Base-by-base conservation (phyloP, 2,888 invertebrate species). In the Resseliella maxima region DNA sequence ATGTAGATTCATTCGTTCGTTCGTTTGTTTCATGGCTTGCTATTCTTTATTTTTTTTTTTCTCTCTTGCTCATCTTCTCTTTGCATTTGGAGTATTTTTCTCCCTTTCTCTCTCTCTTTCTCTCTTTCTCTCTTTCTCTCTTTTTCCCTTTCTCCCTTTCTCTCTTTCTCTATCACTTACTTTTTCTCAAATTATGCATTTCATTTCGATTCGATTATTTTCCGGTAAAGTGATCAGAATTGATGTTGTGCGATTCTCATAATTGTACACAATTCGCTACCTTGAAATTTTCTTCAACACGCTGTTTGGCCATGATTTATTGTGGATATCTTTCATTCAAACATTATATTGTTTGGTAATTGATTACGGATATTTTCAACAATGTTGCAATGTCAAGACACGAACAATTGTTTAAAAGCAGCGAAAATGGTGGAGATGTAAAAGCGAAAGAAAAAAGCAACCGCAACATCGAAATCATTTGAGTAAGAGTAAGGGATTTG, bases 171-270 rank as follows among this genome's bases (percentile, higher is more conserved):
- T 50, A 50, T 18, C 10, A 41, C 41, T 10, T 41, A 41, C 41
- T 50, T 18, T 50, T 8, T 50, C 50, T 18, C 15, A 2, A 50
- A 8, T 50, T 18, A 59, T 72, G 31, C 72, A 72, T 72, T 72
- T 31, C 72, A 72, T 72, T 72, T 31, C 2, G 31, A 72, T 72
- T 72, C 72, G 31, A 72, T 72, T 72, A 72, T 72, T 72, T 72
- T 72, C 72, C 72, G 72, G 72, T 72, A 31, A 72, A 72, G 72
- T 72, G 72, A 72, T 72, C 72, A 72, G n/a, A 72, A 72, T 31
- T 72, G 35, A 41, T 41, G 72, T n/a, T 31, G 72, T 35, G 72
- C 72, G 15, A 21, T 72, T 72, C 72, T 72, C 31, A 72, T 31
- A 72, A 72, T 31, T 72, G 72, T 72, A 31, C 72, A 72, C 72